A percentile compares a stretch with the other conserved stretches of the same genome.
Evolutionary conservation across 2,113 vertebrate genomes (phyloP).

Genomic region (Melanostigma gelatinosum): DNA sequence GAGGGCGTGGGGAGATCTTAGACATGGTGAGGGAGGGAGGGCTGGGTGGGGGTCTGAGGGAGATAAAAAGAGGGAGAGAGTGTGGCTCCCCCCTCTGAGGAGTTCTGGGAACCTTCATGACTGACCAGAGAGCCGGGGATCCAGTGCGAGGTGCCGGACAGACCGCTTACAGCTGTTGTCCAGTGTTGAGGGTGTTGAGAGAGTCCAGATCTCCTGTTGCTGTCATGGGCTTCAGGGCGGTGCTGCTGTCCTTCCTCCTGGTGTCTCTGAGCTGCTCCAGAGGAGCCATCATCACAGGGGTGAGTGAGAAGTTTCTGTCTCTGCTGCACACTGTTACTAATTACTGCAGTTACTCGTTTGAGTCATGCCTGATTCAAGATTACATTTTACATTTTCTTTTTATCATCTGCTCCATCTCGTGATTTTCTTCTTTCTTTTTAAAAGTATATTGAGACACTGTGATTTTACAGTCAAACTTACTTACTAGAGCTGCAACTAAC

Average conservation of each 20-base stretch:
- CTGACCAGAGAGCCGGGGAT: slow-evolving; percentile 39
- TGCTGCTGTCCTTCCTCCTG: slow-evolving; percentile 80
- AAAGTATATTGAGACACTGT: not conserved
- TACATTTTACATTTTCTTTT: not conserved
- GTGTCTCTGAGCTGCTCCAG: slow-evolving; percentile 76
- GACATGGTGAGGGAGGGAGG: slow-evolving; percentile 51
- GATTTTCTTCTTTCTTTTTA: not conserved
- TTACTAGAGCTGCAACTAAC: not conserved
- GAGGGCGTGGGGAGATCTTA: slow-evolving; percentile 46
- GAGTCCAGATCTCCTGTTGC: slow-evolving; percentile 56
- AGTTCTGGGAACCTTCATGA: slow-evolving; percentile 55
- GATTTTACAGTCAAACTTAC: not conserved
- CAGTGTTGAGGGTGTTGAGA: slow-evolving; percentile 37
- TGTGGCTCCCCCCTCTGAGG: slow-evolving; percentile 42
- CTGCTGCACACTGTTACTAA: not conserved
- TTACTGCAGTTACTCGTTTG: not conserved
- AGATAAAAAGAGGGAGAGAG: slow-evolving; percentile 75
- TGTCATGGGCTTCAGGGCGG: slow-evolving; percentile 77
- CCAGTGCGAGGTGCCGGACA: slow-evolving; percentile 33
- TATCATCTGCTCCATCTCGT: not conserved
- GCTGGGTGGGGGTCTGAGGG: slow-evolving; percentile 57
- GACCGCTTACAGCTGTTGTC: slow-evolving; percentile 36
- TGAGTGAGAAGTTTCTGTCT: slow-evolving; percentile 69
- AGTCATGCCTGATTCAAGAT: not conserved
- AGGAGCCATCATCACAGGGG: slow-evolving; percentile 86